Evolutionary conservation across 2,797 vertebrate genomes (phyloP).

Genomic region (Coregonus ussuriensis): DNA sequence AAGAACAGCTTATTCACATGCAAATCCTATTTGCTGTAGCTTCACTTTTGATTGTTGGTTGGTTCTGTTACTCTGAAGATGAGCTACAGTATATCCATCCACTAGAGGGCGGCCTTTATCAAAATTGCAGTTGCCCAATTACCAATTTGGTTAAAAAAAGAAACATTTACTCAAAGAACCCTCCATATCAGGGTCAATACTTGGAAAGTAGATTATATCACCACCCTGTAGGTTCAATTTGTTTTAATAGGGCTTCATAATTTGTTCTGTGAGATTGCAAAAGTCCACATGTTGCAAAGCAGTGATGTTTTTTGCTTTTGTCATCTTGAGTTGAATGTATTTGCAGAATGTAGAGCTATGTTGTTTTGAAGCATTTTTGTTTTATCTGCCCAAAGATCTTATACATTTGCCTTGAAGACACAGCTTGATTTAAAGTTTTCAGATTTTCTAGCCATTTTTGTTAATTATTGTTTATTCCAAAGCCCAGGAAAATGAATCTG

Average conservation of each 20-base stretch:
- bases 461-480: slow-evolving; percentile 7
- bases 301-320: slow-evolving; percentile 20
- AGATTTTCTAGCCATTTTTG: slow-evolving; percentile 19
- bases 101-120: slow-evolving; percentile 45
- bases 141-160: background rate
- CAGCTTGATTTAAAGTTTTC: slow-evolving; percentile 20
- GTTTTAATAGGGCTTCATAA: background rate
- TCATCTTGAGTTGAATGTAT: slow-evolving; percentile 64
- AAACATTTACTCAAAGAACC: background rate
- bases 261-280: background rate
- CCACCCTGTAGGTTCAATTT: background rate
- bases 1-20: background rate
- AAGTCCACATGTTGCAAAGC: background rate
- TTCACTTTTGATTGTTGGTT: background rate
- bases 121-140: background rate
- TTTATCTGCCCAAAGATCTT: slow-evolving; percentile 57
- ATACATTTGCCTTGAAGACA: slow-evolving; percentile 41
- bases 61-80: slow-evolving; percentile 13
- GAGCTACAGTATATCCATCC: slow-evolving; percentile 31
- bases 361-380: slow-evolving; percentile 23
- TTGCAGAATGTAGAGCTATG: slow-evolving; percentile 53
- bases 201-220: background rate
- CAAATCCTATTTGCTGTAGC: background rate
- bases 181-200: background rate
- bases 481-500: background rate